Evolutionary conservation across 2,797 vertebrate genomes (phyloP).

Genomic region (Xiphorhynchus erythropygius): DNA sequence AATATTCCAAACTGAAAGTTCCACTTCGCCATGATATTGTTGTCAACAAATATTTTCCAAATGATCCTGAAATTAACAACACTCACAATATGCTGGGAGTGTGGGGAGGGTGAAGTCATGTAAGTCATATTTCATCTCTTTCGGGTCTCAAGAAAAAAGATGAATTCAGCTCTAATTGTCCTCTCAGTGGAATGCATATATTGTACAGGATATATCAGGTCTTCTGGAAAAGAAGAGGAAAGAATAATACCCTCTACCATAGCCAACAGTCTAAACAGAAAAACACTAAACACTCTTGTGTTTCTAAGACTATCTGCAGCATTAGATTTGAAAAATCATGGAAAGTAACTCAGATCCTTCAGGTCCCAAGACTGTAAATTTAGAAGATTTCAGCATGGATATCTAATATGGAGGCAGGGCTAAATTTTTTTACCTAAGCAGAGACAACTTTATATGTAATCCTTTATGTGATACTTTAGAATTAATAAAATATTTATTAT

Average conservation of each 20-base stretch:
- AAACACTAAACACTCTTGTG: not conserved
- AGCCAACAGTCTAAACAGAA: not conserved
- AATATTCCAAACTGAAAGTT: not conserved
- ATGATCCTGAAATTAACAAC: not conserved
- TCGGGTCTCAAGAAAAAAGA: not conserved
- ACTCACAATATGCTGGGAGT: accelerated
- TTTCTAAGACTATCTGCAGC: not conserved
- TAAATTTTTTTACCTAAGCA: not conserved
- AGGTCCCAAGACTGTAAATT: not conserved
- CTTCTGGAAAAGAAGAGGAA: not conserved
- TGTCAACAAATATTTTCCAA: not conserved
- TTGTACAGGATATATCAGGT: not conserved
- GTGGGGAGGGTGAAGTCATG: not conserved
- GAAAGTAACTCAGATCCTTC: not conserved
- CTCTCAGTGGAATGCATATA: not conserved
- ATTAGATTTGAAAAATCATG: not conserved
- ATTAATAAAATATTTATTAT: not conserved
- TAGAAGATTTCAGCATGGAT: not conserved
- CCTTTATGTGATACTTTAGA: not conserved
- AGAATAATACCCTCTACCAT: not conserved
- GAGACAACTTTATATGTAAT: not conserved
- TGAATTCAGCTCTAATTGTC: not conserved
- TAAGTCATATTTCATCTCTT: not conserved
- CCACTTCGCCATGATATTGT: not conserved
- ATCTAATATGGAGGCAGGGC: not conserved